phyloP scores from a whole-genome alignment of 2,113 vertebrate species.

The Atlantisia rogersi region DNA sequence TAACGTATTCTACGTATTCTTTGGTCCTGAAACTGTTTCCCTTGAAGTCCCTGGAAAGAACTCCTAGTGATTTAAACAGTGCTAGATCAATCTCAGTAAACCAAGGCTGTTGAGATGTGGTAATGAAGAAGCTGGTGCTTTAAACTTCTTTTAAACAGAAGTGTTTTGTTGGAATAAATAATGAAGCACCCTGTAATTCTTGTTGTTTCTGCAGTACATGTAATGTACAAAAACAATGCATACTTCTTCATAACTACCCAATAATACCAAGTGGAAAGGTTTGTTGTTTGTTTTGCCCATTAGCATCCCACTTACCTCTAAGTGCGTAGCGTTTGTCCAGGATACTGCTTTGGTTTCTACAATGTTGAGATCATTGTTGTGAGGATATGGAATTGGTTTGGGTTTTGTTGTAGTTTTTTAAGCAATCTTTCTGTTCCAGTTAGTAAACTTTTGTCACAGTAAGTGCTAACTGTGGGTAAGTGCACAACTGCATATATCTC shows the following conservation, averaged over 20 bases:
- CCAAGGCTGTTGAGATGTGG: background rate
- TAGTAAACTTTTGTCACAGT: background rate
- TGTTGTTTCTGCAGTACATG: background rate
- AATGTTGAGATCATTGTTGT: background rate
- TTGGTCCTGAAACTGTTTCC: background rate
- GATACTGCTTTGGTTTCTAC: background rate
- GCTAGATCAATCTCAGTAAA: background rate
- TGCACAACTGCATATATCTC: background rate
- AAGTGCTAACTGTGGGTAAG: background rate
- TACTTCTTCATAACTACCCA: background rate
- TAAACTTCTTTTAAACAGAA: background rate
- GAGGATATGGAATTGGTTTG: background rate
- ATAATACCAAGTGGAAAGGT: background rate
- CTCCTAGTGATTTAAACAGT: background rate
- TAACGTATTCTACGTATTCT: background rate
- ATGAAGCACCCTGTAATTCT: background rate
- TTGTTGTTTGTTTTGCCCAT: background rate
- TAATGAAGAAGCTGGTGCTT: background rate
- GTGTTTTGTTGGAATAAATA: background rate
- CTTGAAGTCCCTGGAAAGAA: constrained; percentile 11
- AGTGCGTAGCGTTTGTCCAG: background rate
- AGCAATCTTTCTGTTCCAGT: background rate
- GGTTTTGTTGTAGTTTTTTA: background rate
- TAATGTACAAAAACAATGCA: background rate
- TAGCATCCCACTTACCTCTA: background rate